Base-by-base conservation (phyloP, 37 sponge, comb jelly and placozoan genomes). In the Oopsacas minuta region DNA sequence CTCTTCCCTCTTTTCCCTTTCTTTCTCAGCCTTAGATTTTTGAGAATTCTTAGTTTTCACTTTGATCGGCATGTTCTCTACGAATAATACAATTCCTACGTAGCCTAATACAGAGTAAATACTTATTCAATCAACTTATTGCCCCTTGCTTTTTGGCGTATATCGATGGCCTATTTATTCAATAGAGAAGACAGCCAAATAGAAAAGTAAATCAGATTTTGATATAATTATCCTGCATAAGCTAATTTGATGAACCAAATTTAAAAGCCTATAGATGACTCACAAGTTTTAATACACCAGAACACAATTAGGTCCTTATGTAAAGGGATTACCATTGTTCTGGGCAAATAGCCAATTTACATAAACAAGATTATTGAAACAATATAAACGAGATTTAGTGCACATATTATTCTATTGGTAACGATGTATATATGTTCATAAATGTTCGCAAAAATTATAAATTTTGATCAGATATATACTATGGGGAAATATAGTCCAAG, bases 11-110 rank as follows among this genome's bases (percentile, higher is more conserved):
- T 61, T n/a, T 12, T 61, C 30, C 22, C 28, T 61, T 3, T 61
- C 75, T 61, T 61, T 61, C 28, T 61, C 75, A 61, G 75, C 75
- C 28, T 42, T 42, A 42, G 49, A 42, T 42, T 61, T 61, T 34
- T 61, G 75, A 61, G 28, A 10, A 25, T 61, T 61, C 75, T 10
- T 10, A 25, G 75, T 61, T 34, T 61, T 42, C 49, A 42, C 49
- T 42, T 42, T 42, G 49, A 42, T 42, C 15, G 49, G 49, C 49
- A 42, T 42, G 8, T 42, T 42, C 15, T 42, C 8, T 42, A 42
- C 8, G 15, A 42, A 17, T 17, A 42, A 42, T 42, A 42, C 8
- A 42, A 17, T 17, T 42, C 15, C 15, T 42, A 42, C 49, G 49
- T 42, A 42, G 49, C 8, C 49, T 42, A 42, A 42, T 17, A 15